Base-by-base conservation (phyloP, 1,140 invertebrate genomes). In the Eumeta japonica region DNA sequence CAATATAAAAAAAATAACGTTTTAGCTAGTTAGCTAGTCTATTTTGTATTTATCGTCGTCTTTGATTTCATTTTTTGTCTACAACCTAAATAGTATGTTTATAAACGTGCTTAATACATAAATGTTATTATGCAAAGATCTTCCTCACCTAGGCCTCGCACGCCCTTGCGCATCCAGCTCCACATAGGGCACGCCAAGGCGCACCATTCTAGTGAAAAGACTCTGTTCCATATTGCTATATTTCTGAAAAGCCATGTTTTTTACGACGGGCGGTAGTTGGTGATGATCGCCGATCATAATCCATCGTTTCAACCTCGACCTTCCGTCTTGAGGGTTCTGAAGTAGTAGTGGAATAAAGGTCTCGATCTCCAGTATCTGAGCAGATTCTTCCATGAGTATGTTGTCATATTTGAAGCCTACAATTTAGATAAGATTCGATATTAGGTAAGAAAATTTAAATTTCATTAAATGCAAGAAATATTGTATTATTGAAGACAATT, bases 271-370 rank as follows among this genome's bases (percentile, higher is more conserved):
- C 0, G 97, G 97, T 45, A 99, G 77, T 70, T 99, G 97, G 75
- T 99, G 94, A 72, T 99, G 97, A 78, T 99, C 97, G 3, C 97
- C 97, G 59, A 99, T 99, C 97, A 99, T 99, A 35, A 99, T 98
- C 97, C 97, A 99, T 10, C 97, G 82, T 74, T 99, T 99, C 17
- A 99, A 70, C 1, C 97, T 83, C 72, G 96, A 98, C 28, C 86
- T 86, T 2, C 95, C 95, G 61, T 98, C 94, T 59, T 97, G 85
- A 0, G 97, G 95, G 76, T 98, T 98, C 73, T 99, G 97, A 14
- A 99, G 78, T 0, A 99, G 76, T 5, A 99, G 76, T 0, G 97
- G 97, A 58, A 99, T 99, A 60, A 99, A 99, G 0, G 97, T 99
- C 78, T 99, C 97, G 39, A 99, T 99, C 77, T 99, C 97, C 12